Conservation (phyloP, 2,888 invertebrate genomes). For the Nasonovia ribisnigri region DNA sequence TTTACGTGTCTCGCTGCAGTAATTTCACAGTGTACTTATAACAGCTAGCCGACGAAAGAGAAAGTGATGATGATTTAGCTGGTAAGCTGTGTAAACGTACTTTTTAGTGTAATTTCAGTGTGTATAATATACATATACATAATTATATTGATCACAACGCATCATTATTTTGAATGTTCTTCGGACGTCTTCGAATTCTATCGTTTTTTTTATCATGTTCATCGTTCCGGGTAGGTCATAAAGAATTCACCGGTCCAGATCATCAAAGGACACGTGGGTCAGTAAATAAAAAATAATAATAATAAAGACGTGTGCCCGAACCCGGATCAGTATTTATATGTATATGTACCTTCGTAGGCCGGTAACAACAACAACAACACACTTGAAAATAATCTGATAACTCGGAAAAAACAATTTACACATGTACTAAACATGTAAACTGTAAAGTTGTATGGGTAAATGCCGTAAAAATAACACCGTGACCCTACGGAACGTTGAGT, state of each 20-base stretch:
- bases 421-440: background rate
- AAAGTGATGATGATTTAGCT: slow-evolving; percentile 55
- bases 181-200: background rate
- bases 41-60: slow-evolving; percentile 39
- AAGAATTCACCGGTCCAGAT: background rate
- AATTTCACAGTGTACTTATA: background rate
- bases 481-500: background rate
- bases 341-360: background rate
- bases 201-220: slow-evolving; percentile 44
- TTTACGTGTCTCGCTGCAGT: background rate
- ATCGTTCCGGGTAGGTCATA: slow-evolving; percentile 13
- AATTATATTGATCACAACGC: background rate
- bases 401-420: background rate
- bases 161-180: slow-evolving; percentile 20
- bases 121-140: background rate
- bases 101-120: slow-evolving; percentile 10
- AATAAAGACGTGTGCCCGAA: background rate
- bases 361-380: background rate
- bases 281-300: slow-evolving; percentile 15
- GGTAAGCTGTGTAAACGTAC: slow-evolving; percentile 29
- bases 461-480: background rate
- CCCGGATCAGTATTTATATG: slow-evolving; percentile 50
- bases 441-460: background rate
- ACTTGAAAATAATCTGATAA: slow-evolving; percentile 40
- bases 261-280: slow-evolving; percentile 1